phyloP scores from a whole-genome alignment of 2,797 vertebrate species.

The Sebastolobus alascanus region DNA sequence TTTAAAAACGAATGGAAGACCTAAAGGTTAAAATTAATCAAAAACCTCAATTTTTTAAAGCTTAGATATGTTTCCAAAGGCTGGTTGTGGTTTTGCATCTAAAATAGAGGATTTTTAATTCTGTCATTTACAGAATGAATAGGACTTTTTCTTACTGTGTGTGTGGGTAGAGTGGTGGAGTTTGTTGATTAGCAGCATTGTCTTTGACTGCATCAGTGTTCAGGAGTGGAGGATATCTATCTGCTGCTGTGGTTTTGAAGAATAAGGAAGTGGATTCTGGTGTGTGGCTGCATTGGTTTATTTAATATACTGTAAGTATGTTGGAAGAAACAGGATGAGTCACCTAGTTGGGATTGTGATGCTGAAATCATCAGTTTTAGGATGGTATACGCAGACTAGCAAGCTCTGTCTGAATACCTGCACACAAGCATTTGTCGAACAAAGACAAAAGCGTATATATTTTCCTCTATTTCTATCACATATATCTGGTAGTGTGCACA shows the following conservation, averaged over 20 bases:
- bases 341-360: constrained; percentile 38
- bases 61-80: neutral
- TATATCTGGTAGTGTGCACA: neutral
- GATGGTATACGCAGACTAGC: constrained; percentile 31
- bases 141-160: neutral
- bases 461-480: neutral
- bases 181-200: neutral
- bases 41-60: neutral
- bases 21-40: neutral
- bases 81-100: neutral
- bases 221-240: neutral
- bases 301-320: neutral
- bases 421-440: neutral
- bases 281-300: constrained; percentile 18
- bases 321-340: constrained; percentile 47
- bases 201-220: constrained; percentile 11
- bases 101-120: constrained; percentile 2
- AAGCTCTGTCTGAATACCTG: constrained; percentile 11
- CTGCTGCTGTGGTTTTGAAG: constrained; percentile 11
- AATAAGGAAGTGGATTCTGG: constrained; percentile 1
- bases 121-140: neutral
- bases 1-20: neutral
- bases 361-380: constrained; percentile 55
- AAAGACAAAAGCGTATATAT: neutral
- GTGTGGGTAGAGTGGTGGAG: neutral